Conservation (phyloP, 2,797 vertebrate genomes). For the Sebastes vulpes region DNA sequence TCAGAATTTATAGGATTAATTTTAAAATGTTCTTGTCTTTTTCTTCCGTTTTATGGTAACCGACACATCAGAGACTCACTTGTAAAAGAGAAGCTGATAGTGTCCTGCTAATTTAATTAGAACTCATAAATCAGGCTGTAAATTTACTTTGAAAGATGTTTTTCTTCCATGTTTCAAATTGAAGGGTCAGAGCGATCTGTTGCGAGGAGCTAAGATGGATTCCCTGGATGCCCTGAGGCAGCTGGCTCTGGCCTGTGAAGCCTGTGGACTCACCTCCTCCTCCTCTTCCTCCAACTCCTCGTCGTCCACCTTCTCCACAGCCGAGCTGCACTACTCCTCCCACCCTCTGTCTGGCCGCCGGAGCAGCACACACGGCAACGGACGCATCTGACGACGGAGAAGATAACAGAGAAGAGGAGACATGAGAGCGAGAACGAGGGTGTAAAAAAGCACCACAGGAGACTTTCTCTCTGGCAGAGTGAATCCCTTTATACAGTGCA, state of each 20-base stretch:
- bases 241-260: conserved; percentile 93
- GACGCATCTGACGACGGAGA: conserved; percentile 75
- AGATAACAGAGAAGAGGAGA: conserved; percentile 3
- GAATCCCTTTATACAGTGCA: conserved; percentile 47
- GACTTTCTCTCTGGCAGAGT: neutral
- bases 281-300: conserved; percentile 74
- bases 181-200: conserved; percentile 93
- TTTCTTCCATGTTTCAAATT: too few relatives aligned
- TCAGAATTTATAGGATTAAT: too few relatives aligned
- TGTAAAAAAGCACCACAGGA: neutral
- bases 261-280: conserved; percentile 89
- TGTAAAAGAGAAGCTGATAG: too few relatives aligned
- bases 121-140: too few relatives aligned
- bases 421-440: neutral
- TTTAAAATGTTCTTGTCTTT: too few relatives aligned
- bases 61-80: too few relatives aligned
- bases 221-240: conserved; percentile 95
- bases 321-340: conserved; percentile 81
- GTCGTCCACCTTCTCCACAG: conserved; percentile 61
- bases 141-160: too few relatives aligned
- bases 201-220: conserved; percentile 94
- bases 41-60: too few relatives aligned
- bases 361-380: conserved; percentile 85
- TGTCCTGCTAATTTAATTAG: too few relatives aligned
- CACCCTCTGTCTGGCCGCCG: conserved; percentile 69